Conservation (phyloP, 2,888 invertebrate species). For the Heteromyza rotundicornis region DNA sequence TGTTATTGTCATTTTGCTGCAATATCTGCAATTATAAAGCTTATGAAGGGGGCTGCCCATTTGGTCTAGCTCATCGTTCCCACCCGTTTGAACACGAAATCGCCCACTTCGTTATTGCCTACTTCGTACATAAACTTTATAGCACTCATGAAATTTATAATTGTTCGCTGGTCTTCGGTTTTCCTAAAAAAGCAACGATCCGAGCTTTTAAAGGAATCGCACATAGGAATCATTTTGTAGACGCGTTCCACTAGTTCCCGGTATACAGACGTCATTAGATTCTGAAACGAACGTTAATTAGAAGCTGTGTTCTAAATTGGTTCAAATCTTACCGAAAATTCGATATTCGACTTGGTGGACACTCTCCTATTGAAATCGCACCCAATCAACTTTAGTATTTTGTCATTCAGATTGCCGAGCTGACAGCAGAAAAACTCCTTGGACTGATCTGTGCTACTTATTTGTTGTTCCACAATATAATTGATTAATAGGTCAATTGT, state of each 20-base stretch:
- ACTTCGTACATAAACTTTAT: slow-evolving; percentile 29
- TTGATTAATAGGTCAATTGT: slow-evolving; percentile 32
- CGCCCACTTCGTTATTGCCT: slow-evolving; percentile 25
- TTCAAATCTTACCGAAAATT: slow-evolving; percentile 39
- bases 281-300: slow-evolving; percentile 21
- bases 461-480: slow-evolving; percentile 28
- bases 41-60: no score
- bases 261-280: slow-evolving; percentile 44
- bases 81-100: no score
- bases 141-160: slow-evolving; percentile 29
- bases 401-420: slow-evolving; percentile 41
- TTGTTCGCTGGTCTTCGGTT: slow-evolving; percentile 19
- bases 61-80: no score
- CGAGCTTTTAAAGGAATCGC: no score
- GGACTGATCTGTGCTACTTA: slow-evolving; percentile 28
- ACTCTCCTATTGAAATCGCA: slow-evolving; percentile 45
- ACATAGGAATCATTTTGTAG: slow-evolving; percentile 21
- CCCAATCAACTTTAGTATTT: slow-evolving; percentile 42
- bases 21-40: background rate
- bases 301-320: no score
- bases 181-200: no score
- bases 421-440: slow-evolving; percentile 44
- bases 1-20: slow-evolving; percentile 14
- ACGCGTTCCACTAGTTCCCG: slow-evolving; percentile 39
- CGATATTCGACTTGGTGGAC: slow-evolving; percentile 47